Conservation (phyloP, 1,140 invertebrate genomes). For the Drosophila arizonae region DNA sequence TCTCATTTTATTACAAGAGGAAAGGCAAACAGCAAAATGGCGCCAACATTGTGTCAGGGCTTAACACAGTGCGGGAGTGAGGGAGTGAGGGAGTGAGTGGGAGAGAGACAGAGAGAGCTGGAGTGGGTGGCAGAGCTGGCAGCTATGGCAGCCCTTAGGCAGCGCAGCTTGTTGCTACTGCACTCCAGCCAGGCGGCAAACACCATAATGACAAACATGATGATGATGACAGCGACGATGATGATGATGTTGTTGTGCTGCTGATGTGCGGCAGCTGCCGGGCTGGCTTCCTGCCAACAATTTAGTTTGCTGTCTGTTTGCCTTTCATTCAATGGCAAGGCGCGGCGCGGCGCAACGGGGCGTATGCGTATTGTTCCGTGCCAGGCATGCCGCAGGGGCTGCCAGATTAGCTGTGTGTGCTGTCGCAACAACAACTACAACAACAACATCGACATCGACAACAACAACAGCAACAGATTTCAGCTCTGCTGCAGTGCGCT, state of each 20-base stretch:
- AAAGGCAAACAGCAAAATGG: constrained; percentile 79
- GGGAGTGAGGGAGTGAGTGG: background rate
- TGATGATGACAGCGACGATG: constrained; percentile 17
- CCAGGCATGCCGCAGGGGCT: constrained; percentile 40
- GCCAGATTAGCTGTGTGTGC: constrained; percentile 65
- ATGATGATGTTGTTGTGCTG: constrained; percentile 18
- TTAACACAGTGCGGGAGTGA: background rate
- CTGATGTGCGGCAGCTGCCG: constrained; percentile 42
- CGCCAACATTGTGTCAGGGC: constrained; percentile 66
- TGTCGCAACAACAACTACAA: constrained; percentile 28
- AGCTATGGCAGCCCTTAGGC: constrained; percentile 21
- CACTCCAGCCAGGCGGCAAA: constrained; percentile 55
- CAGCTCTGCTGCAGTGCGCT: background rate
- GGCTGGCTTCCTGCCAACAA: constrained; percentile 75
- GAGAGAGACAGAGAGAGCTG: background rate
- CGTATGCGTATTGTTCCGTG: constrained; percentile 69
- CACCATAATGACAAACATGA: constrained; percentile 21
- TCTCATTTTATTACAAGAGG: constrained; percentile 79
- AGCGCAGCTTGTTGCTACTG: constrained; percentile 51
- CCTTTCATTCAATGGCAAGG: constrained; percentile 6
- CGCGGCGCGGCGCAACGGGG: constrained; percentile 37
- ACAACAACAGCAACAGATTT: constrained; percentile 29
- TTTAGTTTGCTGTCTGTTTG: constrained; percentile 59
- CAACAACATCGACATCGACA: constrained; percentile 13
- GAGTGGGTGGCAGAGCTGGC: background rate